These are phyloP conservation scores for Ephialtes manifestator DNA, from an alignment of 2,888 invertebrate species.

Conservation along the genomic window DNA sequence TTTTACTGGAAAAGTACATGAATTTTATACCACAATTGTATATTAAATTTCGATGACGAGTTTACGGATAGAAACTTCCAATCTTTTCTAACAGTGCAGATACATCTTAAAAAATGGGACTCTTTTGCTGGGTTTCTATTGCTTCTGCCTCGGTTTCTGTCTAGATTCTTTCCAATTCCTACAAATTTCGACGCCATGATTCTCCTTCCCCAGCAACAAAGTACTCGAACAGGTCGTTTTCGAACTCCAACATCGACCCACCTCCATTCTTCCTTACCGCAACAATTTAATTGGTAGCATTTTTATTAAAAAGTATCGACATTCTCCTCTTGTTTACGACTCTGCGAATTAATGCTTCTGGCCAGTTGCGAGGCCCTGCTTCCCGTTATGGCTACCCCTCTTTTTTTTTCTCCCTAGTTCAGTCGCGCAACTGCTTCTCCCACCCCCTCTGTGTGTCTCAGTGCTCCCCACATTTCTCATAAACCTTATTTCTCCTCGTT, in stretches of 20 bases:
- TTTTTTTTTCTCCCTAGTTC: constrained; percentile 43
- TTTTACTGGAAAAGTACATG: too few species aligned
- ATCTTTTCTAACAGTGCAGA: too few species aligned
- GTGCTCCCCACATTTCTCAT: constrained; percentile 1
- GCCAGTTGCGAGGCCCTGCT: constrained; percentile 20
- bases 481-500: constrained; percentile 4
- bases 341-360: constrained; percentile 81
- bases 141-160: constrained; percentile 30
- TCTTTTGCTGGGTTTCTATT: constrained; percentile 15
- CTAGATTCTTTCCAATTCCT: constrained; percentile 50
- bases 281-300: constrained; percentile 84
- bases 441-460: constrained; percentile 3
- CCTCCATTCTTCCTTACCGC: constrained; percentile 61
- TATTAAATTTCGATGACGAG: too few species aligned
- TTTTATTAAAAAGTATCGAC: constrained; percentile 85
- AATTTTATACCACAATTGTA: too few species aligned
- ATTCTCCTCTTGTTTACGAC: constrained; percentile 83
- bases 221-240: constrained; percentile 27
- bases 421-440: constrained; percentile 25
- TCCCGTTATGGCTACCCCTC: constrained; percentile 22
- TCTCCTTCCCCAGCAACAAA: constrained; percentile 19
- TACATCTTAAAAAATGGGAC: not conserved
- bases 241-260: constrained; percentile 50
- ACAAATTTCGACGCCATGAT: constrained; percentile 51
- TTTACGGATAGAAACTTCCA: too few species aligned